Percentiles rank a stretch among this genome's conserved stretches.
phyloP scores from a whole-genome alignment of 2,888 invertebrate species.

The Trypoxylon attenuatum region DNA sequence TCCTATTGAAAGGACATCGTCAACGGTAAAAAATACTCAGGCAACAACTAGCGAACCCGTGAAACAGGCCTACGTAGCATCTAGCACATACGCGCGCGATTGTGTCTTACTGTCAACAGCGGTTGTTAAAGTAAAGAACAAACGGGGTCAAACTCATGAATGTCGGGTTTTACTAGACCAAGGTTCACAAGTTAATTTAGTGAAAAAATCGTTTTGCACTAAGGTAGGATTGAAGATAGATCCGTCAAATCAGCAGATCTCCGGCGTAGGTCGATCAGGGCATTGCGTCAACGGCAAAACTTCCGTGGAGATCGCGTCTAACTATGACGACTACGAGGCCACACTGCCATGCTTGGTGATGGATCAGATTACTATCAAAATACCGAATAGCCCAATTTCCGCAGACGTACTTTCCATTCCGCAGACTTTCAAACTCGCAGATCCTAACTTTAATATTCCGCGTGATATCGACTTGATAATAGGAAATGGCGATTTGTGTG shows the following conservation, averaged over 20 bases:
- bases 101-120: not conserved
- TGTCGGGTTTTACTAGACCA: not conserved
- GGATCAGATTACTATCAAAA: not conserved
- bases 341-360: not conserved
- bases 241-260: too few relatives aligned
- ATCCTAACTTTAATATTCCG: not conserved
- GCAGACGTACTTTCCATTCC: not conserved
- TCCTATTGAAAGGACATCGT: not conserved
- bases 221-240: not conserved
- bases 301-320: not conserved
- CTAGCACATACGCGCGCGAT: not conserved
- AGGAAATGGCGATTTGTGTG: not conserved
- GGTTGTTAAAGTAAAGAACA: not conserved
- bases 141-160: not conserved
- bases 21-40: not conserved
- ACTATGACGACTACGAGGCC: not conserved
- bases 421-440: not conserved
- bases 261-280: not conserved
- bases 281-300: not conserved
- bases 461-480: not conserved
- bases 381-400: not conserved
- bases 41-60: not conserved
- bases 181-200: slow-evolving; percentile 1
- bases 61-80: not conserved
- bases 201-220: not conserved